A percentile compares a stretch with the other conserved stretches of the same genome.
Conservation (phyloP, 2,113 vertebrate species). For the Anser cygnoides region DNA sequence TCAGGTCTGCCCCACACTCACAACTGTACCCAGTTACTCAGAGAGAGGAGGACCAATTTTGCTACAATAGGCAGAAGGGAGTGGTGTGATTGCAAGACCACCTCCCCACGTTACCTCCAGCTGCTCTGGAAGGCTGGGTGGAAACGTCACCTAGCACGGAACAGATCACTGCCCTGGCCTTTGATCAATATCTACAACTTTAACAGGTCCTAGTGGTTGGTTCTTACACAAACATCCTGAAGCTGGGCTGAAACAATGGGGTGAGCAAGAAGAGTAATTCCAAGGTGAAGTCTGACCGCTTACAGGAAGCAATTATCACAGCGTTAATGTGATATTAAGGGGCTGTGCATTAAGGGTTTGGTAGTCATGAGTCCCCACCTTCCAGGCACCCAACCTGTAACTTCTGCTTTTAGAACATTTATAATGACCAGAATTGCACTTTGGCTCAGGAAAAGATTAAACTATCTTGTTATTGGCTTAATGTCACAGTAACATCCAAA, state of each 20-base stretch:
- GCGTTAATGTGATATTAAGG: background rate
- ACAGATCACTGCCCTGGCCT: background rate
- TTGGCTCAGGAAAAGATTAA: conserved; percentile 32
- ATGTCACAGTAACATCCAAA: conserved; percentile 47
- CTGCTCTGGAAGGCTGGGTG: background rate
- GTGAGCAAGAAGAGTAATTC: background rate
- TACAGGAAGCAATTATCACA: background rate
- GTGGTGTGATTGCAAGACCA: background rate
- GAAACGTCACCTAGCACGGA: background rate
- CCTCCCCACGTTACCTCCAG: fast-evolving
- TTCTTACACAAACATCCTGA: background rate
- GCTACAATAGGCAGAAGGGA: background rate
- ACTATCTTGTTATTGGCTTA: conserved; percentile 36
- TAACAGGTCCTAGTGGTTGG: background rate
- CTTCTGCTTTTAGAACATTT: conserved; percentile 29
- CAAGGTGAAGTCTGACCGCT: background rate
- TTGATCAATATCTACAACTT: background rate
- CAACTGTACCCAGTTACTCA: background rate
- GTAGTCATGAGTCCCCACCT: background rate
- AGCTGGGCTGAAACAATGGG: background rate
- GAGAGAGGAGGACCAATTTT: background rate
- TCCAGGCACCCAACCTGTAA: background rate
- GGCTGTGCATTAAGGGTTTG: background rate
- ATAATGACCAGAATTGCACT: background rate
- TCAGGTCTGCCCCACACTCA: background rate